Evolutionary conservation across 2,888 invertebrate genomes (phyloP), one percentile per base, ranked within the genome.

Genomic region (Julus scandinavius): DNA sequence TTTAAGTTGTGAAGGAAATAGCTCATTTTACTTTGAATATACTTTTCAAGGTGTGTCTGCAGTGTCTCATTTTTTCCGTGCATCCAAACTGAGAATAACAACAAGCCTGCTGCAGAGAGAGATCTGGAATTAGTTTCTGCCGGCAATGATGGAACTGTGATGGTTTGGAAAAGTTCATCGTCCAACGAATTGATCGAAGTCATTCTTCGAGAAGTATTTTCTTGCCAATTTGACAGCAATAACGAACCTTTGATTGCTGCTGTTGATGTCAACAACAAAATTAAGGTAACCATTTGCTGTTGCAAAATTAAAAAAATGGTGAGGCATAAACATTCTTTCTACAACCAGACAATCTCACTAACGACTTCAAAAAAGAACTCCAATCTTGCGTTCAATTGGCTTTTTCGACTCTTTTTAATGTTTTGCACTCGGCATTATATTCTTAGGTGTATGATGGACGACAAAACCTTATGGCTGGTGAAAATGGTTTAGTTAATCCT

Each of bases 131-230:
- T 87, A 49, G 87, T 85, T 85, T 87, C 87, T n/a, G 50, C 88
- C 11, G 84, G 45, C 17, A 72, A 20, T 88, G 88, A 84, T 84
- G 88, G 88, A 40, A 88, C 88, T 6, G 88, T 88, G 38, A 88
- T 88, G 88, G 63, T 88, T 50, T 88, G 88, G 88, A 88, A 49
- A 84, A 88, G 40, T 38, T 41, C 83, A 3, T 85, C 85, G 17
- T n/a, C 85, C 40, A 58, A 87, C 50, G 54, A 84, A 29, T 45
- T 41, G 63, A 41, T 58, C 38, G 50, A 63, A 17, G 72, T 41
- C 49, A 49, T 85, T 85, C 85, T 85, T 41, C 41, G 72, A 49
- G 88, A 84, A 45, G 38, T 84, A 45, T 88, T 63, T 84, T 80
- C 84, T 17, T 80, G 80, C n/a, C 88, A 20, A 29, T 88, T 83